phyloP scores from a whole-genome alignment of 2,888 invertebrate species.

The Heliconius aoede region DNA sequence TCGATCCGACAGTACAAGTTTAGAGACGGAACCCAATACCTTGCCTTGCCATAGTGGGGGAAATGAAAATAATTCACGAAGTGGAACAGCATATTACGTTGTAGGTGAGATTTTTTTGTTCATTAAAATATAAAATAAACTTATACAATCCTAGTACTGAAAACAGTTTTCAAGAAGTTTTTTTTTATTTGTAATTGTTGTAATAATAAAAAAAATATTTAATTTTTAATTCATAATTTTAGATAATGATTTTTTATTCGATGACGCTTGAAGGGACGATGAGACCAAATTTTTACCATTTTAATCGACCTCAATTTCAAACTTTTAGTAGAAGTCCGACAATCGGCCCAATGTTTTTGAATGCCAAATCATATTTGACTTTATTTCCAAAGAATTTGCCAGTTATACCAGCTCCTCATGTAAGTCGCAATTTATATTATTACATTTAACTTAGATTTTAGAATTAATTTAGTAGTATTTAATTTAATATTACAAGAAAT shows the following conservation, averaged over 20 bases:
- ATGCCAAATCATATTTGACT: conserved; percentile 16
- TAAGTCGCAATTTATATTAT: conserved; percentile 1
- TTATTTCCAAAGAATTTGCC: conserved; percentile 14
- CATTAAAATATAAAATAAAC: not conserved
- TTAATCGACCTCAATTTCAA: not conserved
- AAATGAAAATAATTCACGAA: no score
- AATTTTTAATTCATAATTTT: not conserved
- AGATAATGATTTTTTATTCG: not conserved
- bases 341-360: conserved; percentile 12
- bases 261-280: not conserved
- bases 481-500: no score
- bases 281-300: conserved; percentile 1
- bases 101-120: no score
- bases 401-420: conserved; percentile 16
- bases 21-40: no score
- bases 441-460: no score
- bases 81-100: no score
- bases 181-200: not conserved
- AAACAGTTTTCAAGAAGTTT: not conserved
- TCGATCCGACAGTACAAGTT: no score
- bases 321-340: conserved; percentile 13
- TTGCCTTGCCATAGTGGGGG: no score
- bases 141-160: not conserved
- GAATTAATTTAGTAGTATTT: no score
- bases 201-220: not conserved